A percentile compares a stretch with the other conserved stretches of the same genome.
Evolutionary conservation across 2,113 vertebrate genomes (phyloP).

Genomic region (Pandion haliaetus): DNA sequence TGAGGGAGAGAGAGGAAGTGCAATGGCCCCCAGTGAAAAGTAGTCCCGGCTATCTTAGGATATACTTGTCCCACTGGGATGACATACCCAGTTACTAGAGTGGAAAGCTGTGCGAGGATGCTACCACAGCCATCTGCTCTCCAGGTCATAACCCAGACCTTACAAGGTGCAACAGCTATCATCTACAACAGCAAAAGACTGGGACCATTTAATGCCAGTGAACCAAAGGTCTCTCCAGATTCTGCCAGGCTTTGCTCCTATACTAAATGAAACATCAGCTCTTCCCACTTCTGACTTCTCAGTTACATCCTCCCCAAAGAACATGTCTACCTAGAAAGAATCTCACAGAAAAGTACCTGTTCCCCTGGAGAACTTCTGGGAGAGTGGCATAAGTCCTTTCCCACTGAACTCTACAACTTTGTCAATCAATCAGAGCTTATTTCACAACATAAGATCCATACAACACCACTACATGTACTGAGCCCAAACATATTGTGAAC

Average conservation of each 20-base stretch:
- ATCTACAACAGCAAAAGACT: background rate
- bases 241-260: background rate
- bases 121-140: background rate
- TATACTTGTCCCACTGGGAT: background rate
- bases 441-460: slow-evolving; percentile 50
- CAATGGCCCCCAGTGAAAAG: background rate
- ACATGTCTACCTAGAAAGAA: background rate
- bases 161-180: background rate
- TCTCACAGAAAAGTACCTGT: background rate
- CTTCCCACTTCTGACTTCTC: background rate
- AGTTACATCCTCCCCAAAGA: background rate
- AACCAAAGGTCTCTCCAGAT: background rate
- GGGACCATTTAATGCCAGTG: background rate
- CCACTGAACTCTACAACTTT: slow-evolving; percentile 43
- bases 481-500: slow-evolving; percentile 28
- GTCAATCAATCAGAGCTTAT: slow-evolving; percentile 43
- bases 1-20: background rate
- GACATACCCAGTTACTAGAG: background rate
- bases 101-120: background rate
- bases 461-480: background rate
- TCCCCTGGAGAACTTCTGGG: background rate
- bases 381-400: background rate
- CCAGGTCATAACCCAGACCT: background rate
- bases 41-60: background rate
- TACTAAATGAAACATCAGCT: background rate